Percentiles rank a stretch among this genome's conserved stretches.
phyloP scores from a whole-genome alignment of 2,113 vertebrate genomes.

The Bettongia penicillata region DNA sequence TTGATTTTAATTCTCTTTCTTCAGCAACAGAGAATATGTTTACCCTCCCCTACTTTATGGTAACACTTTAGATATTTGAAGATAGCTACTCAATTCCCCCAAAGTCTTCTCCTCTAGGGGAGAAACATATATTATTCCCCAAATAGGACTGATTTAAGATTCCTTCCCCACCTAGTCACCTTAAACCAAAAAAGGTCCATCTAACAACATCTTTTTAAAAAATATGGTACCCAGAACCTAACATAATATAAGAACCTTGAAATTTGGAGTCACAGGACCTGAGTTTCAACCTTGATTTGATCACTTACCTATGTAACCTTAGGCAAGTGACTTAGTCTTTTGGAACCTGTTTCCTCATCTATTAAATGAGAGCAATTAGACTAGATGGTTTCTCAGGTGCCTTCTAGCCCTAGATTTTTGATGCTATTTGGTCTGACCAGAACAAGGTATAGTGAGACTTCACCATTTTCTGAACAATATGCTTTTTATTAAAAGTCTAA shows the following conservation, averaged over 20 bases:
- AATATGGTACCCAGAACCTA: neutral
- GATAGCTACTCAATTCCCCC: too few species aligned
- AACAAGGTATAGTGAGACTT: neutral
- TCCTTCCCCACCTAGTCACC: too few species aligned
- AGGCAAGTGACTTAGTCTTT: neutral
- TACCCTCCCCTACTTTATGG: neutral
- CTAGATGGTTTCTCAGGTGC: neutral
- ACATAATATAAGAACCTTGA: neutral
- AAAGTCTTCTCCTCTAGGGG: neutral
- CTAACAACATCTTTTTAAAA: neutral
- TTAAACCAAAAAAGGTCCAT: neutral
- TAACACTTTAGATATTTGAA: neutral
- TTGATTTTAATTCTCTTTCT: neutral
- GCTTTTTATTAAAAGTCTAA: neutral
- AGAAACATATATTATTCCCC: neutral
- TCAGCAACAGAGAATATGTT: neutral
- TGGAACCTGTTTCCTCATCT: neutral
- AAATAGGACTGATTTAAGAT: neutral
- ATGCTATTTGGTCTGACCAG: neutral
- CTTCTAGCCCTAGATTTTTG: neutral
- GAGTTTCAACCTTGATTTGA: neutral
- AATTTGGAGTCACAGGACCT: neutral
- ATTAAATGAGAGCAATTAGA: neutral
- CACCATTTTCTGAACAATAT: neutral
- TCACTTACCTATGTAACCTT: neutral